Evolutionary conservation across 2,797 vertebrate species (phyloP), one percentile per base, ranked within the genome.

Genomic region (Coreius guichenoti): DNA sequence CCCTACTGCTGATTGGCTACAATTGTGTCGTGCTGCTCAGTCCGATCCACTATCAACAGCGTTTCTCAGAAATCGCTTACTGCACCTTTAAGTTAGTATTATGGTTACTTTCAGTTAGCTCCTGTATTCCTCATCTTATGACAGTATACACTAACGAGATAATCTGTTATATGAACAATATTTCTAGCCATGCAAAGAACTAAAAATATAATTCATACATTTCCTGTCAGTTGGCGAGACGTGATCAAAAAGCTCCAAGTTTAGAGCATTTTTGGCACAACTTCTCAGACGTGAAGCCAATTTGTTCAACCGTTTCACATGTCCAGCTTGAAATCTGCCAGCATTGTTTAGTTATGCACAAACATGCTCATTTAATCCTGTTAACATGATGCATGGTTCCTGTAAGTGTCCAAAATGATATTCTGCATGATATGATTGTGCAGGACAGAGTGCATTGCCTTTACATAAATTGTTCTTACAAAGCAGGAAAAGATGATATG

Each of bases 391-490:
- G 31, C 67, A 80, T 70, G 70, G 67, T 69, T 83, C 63, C 31
- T 74, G 68, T 21, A 47, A 47, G 47, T 61, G 58, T 80, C 63
- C 69, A 36, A 49, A 72, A 19, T 45, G 33, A 75, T 83, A 33
- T 43, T 79, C 70, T 51, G 73, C 33, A 23, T 69, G 69, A 84
- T 68, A 26, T 83, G 14, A 78, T 86, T 81, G 72, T 26, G 14
- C 78, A 45, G 58, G 33, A 69, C 68, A 79, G 45, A 75, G 49
- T 45, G 31, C 75, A 29, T 69, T 54, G 39, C 56, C 68, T 84
- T 87, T 81, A 74, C 49, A 47, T 79, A 84, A 86, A 89, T 83
- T 82, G 82, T 49, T 82, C 73, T 82, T 69, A 81, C 36, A 69
- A 84, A 85, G 58, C 83, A 76, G 86, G 67, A 80, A 21, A 83